These are phyloP conservation scores for Pogonophryne albipinna DNA, from an alignment of 2,797 vertebrate species.

Conservation along the genomic window DNA sequence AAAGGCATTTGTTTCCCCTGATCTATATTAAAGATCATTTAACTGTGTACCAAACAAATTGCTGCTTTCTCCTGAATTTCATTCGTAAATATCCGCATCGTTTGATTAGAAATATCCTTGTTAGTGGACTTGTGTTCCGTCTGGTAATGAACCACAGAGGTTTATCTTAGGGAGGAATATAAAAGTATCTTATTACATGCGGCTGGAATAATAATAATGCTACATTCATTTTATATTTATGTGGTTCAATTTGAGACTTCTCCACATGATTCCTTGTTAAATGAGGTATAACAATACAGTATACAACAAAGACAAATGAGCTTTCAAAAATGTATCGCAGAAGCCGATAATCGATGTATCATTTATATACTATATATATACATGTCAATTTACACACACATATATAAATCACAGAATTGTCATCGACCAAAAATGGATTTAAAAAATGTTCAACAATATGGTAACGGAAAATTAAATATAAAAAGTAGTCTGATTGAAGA, in stretches of 20 bases:
- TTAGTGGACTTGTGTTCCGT: not conserved
- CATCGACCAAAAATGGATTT: constrained; percentile 3
- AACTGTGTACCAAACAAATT: not conserved
- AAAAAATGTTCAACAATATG: constrained; percentile 31
- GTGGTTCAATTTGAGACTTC: not conserved
- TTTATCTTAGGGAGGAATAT: not conserved
- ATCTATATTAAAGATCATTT: too few relatives aligned
- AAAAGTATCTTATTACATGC: not conserved
- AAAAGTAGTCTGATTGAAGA: not conserved
- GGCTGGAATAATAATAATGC: not conserved
- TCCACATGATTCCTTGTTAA: not conserved
- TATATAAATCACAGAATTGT: constrained; percentile 27
- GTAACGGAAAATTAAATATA: constrained; percentile 19
- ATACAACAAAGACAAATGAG: not conserved
- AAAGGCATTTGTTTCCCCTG: not conserved
- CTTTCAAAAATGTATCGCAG: constrained; percentile 22
- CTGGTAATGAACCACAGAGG: not conserved
- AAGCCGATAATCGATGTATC: constrained; percentile 24
- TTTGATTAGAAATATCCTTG: not conserved
- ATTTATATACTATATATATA: constrained; percentile 44
- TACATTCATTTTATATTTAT: not conserved
- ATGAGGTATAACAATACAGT: not conserved
- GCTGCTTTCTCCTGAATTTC: not conserved
- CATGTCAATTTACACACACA: constrained; percentile 60
- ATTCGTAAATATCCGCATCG: not conserved